These are phyloP conservation scores for Apantesis nais DNA, from an alignment of 2,888 invertebrate genomes.

Conservation along the genomic window DNA sequence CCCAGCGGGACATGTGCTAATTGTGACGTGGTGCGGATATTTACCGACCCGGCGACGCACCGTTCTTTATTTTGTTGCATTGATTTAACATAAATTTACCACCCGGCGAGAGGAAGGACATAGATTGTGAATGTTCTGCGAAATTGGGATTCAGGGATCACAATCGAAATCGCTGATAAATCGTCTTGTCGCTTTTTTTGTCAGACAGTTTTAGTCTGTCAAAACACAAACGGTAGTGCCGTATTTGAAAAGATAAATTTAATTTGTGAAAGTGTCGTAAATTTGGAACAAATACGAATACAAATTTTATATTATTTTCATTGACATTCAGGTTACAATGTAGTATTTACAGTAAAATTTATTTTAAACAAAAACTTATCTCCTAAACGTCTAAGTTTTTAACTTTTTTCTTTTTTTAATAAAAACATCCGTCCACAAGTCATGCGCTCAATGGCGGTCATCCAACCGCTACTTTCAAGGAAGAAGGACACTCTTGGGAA, in stretches of 20 bases:
- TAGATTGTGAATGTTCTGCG: conserved; percentile 44
- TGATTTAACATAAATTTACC: conserved; percentile 55
- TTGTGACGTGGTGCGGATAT: conserved; percentile 62
- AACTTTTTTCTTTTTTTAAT: conserved; percentile 46
- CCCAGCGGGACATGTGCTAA: conserved; percentile 59
- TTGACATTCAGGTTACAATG: background rate
- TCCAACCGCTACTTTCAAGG: conserved; percentile 77
- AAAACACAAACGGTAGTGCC: conserved; percentile 18
- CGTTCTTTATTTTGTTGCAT: conserved; percentile 60
- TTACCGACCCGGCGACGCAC: conserved; percentile 55
- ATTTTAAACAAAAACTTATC: background rate
- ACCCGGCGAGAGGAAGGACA: conserved; percentile 42
- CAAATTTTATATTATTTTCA: background rate
- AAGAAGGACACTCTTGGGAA: conserved; percentile 78
- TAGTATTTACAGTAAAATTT: background rate
- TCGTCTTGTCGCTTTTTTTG: conserved; percentile 45
- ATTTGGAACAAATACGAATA: background rate
- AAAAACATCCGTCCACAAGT: conserved; percentile 47
- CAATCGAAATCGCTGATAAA: conserved; percentile 51
- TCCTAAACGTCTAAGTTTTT: conserved; percentile 20
- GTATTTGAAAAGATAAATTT: conserved; percentile 1
- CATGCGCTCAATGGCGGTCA: conserved; percentile 70
- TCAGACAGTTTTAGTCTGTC: conserved; percentile 24
- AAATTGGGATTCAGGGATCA: conserved; percentile 55
- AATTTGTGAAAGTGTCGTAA: conserved; percentile 2